Evolutionary conservation across 2,797 vertebrate genomes (phyloP).

Genomic region (Kryptopterus vitreolus): DNA sequence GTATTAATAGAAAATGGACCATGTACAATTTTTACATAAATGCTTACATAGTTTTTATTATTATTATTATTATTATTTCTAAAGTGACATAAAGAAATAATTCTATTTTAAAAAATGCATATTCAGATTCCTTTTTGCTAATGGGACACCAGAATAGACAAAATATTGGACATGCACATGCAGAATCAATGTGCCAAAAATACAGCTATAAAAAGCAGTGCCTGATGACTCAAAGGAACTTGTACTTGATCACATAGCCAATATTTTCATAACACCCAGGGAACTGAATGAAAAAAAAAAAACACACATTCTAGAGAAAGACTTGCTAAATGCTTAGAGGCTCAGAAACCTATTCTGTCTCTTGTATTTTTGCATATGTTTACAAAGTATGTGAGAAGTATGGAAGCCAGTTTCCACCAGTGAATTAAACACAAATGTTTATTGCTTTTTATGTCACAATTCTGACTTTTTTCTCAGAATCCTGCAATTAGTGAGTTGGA

Average conservation of each 20-base stretch:
- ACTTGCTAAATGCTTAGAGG: neutral
- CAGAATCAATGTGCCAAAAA: slow-evolving; percentile 22
- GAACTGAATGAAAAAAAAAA: slow-evolving; percentile 16
- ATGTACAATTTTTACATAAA: too few relatives aligned
- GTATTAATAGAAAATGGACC: too few relatives aligned
- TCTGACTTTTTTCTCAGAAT: too few relatives aligned
- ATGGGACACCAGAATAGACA: neutral
- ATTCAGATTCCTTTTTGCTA: neutral
- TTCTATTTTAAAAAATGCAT: neutral
- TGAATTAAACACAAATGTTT: too few relatives aligned
- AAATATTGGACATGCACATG: slow-evolving; percentile 9
- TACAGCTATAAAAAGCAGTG: slow-evolving; percentile 15
- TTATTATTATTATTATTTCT: neutral
- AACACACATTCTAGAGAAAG: neutral
- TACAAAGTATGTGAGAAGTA: neutral
- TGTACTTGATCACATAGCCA: slow-evolving; percentile 10
- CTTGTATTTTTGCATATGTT: neutral
- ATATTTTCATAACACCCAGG: slow-evolving; percentile 13
- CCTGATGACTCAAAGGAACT: slow-evolving; percentile 35
- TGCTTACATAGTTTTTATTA: too few relatives aligned
- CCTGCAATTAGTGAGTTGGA: too few relatives aligned
- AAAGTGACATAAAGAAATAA: neutral
- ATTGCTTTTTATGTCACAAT: slow-evolving; percentile 39
- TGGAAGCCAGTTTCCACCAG: neutral
- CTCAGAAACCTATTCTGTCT: slow-evolving; percentile 1